Conservation (phyloP, 2,888 invertebrate genomes). For the Nomada fucata region DNA sequence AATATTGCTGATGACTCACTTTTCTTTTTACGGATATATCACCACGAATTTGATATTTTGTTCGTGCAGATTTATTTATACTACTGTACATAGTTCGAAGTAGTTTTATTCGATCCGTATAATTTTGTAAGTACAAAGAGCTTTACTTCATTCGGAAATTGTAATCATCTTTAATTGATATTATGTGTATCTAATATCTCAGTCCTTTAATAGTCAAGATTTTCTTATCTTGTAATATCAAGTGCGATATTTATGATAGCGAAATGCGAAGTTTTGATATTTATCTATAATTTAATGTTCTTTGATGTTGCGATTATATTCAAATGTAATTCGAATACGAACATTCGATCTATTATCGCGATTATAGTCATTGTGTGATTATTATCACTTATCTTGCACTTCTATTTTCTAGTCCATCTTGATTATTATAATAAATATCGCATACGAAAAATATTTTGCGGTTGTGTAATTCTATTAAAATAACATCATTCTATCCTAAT, state of each 20-base stretch:
- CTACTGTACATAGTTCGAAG: background rate
- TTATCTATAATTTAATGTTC: background rate
- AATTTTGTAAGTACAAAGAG: background rate
- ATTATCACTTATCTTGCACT: background rate
- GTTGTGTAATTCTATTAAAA: background rate
- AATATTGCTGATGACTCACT: conserved; percentile 10
- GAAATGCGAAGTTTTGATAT: background rate
- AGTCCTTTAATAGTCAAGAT: background rate
- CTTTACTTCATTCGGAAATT: background rate
- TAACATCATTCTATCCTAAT: background rate
- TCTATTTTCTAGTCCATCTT: background rate
- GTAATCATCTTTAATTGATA: background rate
- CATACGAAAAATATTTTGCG: background rate
- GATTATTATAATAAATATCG: background rate
- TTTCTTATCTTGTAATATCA: conserved; percentile 18
- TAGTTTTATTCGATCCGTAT: background rate
- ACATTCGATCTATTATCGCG: background rate
- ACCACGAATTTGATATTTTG: background rate
- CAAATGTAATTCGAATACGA: background rate
- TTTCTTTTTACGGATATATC: background rate
- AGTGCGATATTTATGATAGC: background rate
- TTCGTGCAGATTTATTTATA: background rate
- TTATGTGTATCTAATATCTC: background rate
- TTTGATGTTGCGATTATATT: background rate
- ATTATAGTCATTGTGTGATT: conserved; percentile 6